These are phyloP conservation scores for Rhyacophila evoluta DNA, from an alignment of 2,888 invertebrate species.

Conservation along the genomic window DNA sequence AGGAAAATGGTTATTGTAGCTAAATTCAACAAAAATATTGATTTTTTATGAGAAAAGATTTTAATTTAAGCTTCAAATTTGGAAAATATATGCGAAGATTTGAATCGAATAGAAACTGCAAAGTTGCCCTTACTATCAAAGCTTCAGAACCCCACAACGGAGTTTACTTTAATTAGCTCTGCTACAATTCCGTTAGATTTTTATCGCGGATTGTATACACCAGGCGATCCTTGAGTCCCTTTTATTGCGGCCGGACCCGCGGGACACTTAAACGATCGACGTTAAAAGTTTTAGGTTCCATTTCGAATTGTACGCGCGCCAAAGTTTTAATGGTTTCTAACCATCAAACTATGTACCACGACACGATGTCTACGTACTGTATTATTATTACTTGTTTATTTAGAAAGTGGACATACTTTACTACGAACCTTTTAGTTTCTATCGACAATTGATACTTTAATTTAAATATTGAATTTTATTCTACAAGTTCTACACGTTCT, in stretches of 20 bases:
- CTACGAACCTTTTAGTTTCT: neutral
- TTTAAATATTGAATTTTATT: too few relatives aligned
- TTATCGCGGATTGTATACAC: constrained; percentile 4
- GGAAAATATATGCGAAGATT: too few relatives aligned
- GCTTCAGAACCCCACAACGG: neutral
- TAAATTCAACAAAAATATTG: too few relatives aligned
- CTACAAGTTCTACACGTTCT: too few relatives aligned
- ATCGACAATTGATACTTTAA: too few relatives aligned
- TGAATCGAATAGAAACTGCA: too few relatives aligned
- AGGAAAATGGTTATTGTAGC: too few relatives aligned
- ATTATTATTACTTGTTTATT: neutral
- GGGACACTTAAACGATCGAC: constrained; percentile 24
- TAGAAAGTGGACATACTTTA: neutral
- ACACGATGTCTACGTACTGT: neutral
- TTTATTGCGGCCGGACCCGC: constrained; percentile 17
- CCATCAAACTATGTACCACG: neutral
- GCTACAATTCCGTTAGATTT: neutral
- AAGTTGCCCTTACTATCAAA: neutral
- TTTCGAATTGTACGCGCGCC: neutral
- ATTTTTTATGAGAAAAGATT: too few relatives aligned
- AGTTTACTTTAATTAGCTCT: neutral
- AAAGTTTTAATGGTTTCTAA: neutral
- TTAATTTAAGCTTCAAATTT: too few relatives aligned
- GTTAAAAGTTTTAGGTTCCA: constrained; percentile 17
- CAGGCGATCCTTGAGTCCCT: neutral